Conservation (phyloP, 2,113 vertebrate species). For the Eublepharis macularius region DNA sequence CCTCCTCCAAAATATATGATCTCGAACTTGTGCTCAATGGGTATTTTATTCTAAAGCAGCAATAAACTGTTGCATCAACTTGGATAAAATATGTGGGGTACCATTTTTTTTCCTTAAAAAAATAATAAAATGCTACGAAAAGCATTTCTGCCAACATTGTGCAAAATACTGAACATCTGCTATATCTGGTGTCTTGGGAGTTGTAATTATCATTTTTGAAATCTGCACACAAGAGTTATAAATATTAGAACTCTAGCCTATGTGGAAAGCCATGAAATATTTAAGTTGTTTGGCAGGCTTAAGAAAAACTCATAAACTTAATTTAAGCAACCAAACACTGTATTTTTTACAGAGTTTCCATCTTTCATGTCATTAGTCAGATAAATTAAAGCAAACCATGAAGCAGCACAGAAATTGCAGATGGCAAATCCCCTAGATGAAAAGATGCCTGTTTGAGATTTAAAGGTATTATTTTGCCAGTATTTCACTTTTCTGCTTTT, state of each 20-base stretch:
- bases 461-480: slow-evolving; percentile 62
- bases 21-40: slow-evolving; percentile 58
- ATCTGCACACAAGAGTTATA: slow-evolving; percentile 87
- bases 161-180: slow-evolving; percentile 88
- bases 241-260: slow-evolving; percentile 86
- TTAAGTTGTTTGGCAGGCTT: slow-evolving; percentile 86
- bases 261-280: slow-evolving; percentile 84
- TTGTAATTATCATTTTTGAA: slow-evolving; percentile 88
- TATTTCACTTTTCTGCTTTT: slow-evolving; percentile 63
- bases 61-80: slow-evolving; percentile 81
- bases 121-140: slow-evolving; percentile 81
- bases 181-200: slow-evolving; percentile 84
- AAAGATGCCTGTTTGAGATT: slow-evolving; percentile 61
- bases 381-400: slow-evolving; percentile 77
- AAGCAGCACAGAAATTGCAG: slow-evolving; percentile 63
- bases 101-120: slow-evolving; percentile 61
- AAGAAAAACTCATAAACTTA: slow-evolving; percentile 86
- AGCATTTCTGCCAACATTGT: slow-evolving; percentile 82
- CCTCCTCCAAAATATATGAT: slow-evolving; percentile 36
- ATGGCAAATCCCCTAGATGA: slow-evolving; percentile 52
- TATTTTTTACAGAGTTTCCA: slow-evolving; percentile 77
- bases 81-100: slow-evolving; percentile 80
- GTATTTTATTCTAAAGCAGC: slow-evolving; percentile 68
- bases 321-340: slow-evolving; percentile 83
- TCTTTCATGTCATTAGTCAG: slow-evolving; percentile 80